These are phyloP conservation scores for Andrena chrysosceles DNA, from an alignment of 2,888 invertebrate species.

Conservation along the genomic window DNA sequence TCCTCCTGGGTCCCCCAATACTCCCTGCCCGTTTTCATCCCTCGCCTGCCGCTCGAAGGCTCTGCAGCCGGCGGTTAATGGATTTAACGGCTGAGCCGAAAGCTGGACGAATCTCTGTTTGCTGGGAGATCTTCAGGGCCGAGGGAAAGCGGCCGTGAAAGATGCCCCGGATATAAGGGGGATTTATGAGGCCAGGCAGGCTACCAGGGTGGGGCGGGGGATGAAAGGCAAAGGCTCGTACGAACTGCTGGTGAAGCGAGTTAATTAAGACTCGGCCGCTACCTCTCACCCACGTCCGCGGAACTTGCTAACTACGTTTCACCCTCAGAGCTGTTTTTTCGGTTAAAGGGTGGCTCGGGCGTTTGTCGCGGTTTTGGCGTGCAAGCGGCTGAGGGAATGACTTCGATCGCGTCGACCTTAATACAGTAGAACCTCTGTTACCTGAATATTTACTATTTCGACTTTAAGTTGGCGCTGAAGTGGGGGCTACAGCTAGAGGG, in stretches of 20 bases:
- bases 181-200: conserved; percentile 68
- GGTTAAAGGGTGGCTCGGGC: conserved; percentile 16
- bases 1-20: background rate
- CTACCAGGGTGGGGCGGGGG: conserved; percentile 34
- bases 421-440: background rate
- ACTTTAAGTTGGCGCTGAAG: background rate
- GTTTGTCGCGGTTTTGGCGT: background rate
- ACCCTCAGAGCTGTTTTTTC: conserved; percentile 45
- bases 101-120: conserved; percentile 60
- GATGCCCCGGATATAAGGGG: conserved; percentile 71
- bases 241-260: conserved; percentile 71
- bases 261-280: conserved; percentile 75
- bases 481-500: background rate
- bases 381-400: conserved; percentile 6
- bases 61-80: conserved; percentile 59
- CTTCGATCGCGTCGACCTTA: conserved; percentile 19
- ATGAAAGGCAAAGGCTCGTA: conserved; percentile 57
- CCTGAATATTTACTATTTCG: background rate
- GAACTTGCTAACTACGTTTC: conserved; percentile 55
- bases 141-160: conserved; percentile 61
- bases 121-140: conserved; percentile 9
- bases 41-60: conserved; percentile 4
- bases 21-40: background rate
- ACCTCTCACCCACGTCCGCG: conserved; percentile 21
- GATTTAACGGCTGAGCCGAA: conserved; percentile 67